A percentile compares a stretch with the other conserved stretches of the same genome.
Evolutionary conservation across 2,888 invertebrate species (phyloP).

Genomic region (Sabatieria punctata): DNA sequence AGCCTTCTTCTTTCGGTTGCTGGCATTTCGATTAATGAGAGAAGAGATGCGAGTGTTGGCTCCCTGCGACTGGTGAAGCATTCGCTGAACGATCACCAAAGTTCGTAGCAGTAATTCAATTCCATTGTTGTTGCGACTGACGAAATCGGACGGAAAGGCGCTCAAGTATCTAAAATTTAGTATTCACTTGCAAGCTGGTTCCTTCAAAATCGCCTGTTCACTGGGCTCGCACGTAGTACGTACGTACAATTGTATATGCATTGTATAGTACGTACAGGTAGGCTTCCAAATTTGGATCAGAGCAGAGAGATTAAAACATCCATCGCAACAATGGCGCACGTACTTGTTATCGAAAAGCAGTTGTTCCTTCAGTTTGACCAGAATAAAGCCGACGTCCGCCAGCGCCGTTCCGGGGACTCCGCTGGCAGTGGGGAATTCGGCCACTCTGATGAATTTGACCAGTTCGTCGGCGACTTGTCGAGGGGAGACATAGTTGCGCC

Average conservation of each 20-base stretch:
- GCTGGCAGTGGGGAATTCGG: neutral
- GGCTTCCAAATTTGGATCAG: too few species aligned
- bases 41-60: neutral
- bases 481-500: conserved; percentile 2
- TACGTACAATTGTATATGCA: too few species aligned
- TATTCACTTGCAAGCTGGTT: too few species aligned
- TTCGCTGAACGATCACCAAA: conserved; percentile 6
- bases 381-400: conserved; percentile 1
- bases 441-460: neutral
- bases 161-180: conserved; percentile 1
- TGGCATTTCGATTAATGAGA: conserved; percentile 6
- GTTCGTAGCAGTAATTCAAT: conserved; percentile 7
- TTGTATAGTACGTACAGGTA: too few species aligned
- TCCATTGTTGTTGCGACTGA: neutral
- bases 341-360: conserved; percentile 4
- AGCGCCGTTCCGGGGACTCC: neutral
- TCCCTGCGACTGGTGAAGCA: neutral
- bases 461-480: conserved; percentile 7
- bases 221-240: too few species aligned
- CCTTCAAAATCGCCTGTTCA: too few species aligned
- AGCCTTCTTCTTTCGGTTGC: conserved; percentile 3
- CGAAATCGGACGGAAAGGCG: conserved; percentile 6
- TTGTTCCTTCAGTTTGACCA: conserved; percentile 7
- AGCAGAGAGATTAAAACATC: too few species aligned
- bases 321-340: too few species aligned